These are phyloP conservation scores for Podarcis muralis DNA, from an alignment of 2,113 vertebrate species.

Conservation along the genomic window DNA sequence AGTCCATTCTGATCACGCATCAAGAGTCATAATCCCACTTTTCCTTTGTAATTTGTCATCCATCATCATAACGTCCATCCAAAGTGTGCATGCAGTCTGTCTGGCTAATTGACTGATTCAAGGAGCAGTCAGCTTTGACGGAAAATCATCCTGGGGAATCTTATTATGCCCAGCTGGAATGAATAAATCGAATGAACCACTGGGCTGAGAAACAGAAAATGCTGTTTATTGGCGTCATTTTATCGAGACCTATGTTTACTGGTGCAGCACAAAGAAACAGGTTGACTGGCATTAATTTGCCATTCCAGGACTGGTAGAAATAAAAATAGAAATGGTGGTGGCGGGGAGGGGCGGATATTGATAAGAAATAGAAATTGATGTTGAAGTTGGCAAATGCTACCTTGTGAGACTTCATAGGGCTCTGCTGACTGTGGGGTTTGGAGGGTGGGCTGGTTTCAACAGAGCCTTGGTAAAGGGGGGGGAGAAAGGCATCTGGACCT, in stretches of 20 bases:
- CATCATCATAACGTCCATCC: constrained; percentile 28
- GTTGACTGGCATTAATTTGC: constrained; percentile 22
- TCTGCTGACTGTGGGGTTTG: neutral
- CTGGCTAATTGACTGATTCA: constrained; percentile 50
- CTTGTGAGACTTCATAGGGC: neutral
- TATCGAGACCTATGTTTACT: constrained; percentile 2
- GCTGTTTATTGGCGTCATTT: constrained; percentile 6
- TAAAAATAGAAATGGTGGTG: neutral
- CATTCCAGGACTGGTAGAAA: constrained; percentile 16
- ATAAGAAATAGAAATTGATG: neutral
- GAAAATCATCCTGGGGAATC: constrained; percentile 54
- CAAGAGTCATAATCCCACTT: neutral
- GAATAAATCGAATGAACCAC: constrained; percentile 29
- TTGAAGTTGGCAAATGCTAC: neutral
- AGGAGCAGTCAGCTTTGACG: constrained; percentile 55
- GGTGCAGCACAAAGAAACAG: neutral
- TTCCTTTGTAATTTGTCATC: neutral
- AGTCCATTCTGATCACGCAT: neutral
- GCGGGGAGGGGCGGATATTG: neutral
- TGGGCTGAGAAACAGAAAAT: constrained; percentile 42
- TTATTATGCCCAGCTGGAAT: constrained; percentile 47
- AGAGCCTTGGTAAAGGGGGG: neutral
- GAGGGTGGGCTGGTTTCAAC: neutral
- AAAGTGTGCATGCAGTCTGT: constrained; percentile 35
- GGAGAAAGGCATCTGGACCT: too few relatives aligned